Evolutionary conservation across 92 coral and sea anemone species (phyloP), one percentile per base, ranked within the genome.

Genomic region (Porites divaricata): DNA sequence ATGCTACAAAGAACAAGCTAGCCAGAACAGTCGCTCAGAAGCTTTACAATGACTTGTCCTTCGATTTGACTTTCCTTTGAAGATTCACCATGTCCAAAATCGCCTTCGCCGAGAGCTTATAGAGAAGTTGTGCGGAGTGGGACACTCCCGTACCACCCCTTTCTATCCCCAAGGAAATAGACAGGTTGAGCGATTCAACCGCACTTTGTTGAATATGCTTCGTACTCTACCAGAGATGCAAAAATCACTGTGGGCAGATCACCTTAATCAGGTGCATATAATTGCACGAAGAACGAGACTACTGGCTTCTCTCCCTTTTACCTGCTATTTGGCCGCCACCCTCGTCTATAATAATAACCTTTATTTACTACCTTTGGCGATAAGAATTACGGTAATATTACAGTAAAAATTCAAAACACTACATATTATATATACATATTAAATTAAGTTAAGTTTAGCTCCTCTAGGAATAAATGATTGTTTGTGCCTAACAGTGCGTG

Each of bases 101-200:
- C 59, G 63, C 22, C 79, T 90, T 41, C 86, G 77, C 49, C 11
- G 20, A 50, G 76, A 68, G 20, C 89, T 91, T n/a, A n/a, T n/a
- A 1, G 80, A 91, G 50, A 57, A 81, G 74, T 70, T 86, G 35
- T 78, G 90, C 67, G 90, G 90, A 66, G 72, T 89, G 54, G 64
- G 61, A 69, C 85, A 81, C 49, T 86, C 90, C 19, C 87, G 76
- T 8, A 80, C 90, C 1, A 88, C 81, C 56, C 91, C 89, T 0
- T 83, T 68, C 22, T 89, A 83, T 56, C 88, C 90, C 41, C 78
- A 85, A 61, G 92, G 89, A 24, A 89, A 89, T 62, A 81, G 89
- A n/a, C 88, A 83, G 56, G 85, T 79, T 1, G 87, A 89, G 75
- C 78, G 83, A 51, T 74, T 90, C 84, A 75, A 81, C 76, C 76